Evolutionary conservation across 2,797 vertebrate species (phyloP), one percentile per base, ranked within the genome.

Genomic region (Aphelocoma californica): DNA sequence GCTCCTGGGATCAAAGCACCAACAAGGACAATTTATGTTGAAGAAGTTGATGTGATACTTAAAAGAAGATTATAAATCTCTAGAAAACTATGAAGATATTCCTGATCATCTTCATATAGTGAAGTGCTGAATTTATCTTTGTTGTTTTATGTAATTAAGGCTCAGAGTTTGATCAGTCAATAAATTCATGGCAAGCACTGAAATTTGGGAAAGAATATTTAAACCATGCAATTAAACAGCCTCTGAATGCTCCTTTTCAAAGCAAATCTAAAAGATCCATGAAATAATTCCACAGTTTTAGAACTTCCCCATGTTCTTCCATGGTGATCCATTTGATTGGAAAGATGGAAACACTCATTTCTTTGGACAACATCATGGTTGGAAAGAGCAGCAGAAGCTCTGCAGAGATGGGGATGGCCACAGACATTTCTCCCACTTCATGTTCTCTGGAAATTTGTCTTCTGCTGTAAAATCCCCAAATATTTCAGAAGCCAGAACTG

Each of bases 51-150:
- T 74, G 61, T 16, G 54, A 42, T 67, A 58, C 70, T 91, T 92
- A 31, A 85, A 93, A 95, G 83, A 25, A 88, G 92, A 58, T 61
- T 38, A 79, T 32, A 84, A 88, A 94, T 86, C 66, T 70, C 81
- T 34, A n/a, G 40, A 15, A 95, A 93, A 80, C 7, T 16, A 74
- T 71, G 81, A 92, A 94, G 90, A 81, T 70, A 51, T 91, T 62
- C 66, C 77, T 78, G 90, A 88, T 86, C 86, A 84, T 87, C 61
- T 71, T 73, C 80, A 70, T 50, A n/a, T 14, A 18, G 32, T n/a
- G 42, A 92, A 94, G 77, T 17, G 74, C 60, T 91, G 77, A 7
- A 91, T 94, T 94, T 67, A 58, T 92, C 92, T 94, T 80, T 31
- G 81, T 32, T 84, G 48, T 32, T 83, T 74, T 24, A 44, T 53